Evolutionary conservation across 2,113 vertebrate genomes (phyloP), one percentile per base, ranked within the genome.

Genomic region (Hemiscyllium ocellatum): DNA sequence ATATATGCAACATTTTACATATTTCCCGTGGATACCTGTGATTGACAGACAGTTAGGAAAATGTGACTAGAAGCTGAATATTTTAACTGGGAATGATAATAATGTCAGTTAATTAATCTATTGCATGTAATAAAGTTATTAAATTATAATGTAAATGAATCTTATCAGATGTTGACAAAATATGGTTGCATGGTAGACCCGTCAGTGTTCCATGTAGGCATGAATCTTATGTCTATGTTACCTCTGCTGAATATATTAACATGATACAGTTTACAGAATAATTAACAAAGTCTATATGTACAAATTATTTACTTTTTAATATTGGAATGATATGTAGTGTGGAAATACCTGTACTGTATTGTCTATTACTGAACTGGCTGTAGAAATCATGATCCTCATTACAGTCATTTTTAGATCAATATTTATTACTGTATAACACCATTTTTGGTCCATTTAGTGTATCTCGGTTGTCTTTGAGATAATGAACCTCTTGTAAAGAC

Each of bases 381-480:
- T 98, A 98, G 98, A 98, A 98, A 98, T 98, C 97, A 97, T 97
- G 97, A 97, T 98, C 97, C 97, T 97, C 94, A 96, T 96, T 97
- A 96, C 97, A 97, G 97, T 98, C 98, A 97, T 97, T 98, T 97
- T 97, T 95, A 98, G 98, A 97, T 98, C 98, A 97, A 97, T 99
- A 99, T 99, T 99, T 99, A 99, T 99, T 99, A 98, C 96, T 52
- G 96, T 97, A 97, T 98, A 83, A 93, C 89, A 66, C 89, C 61
- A 97, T 98, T 98, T 97, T 95, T 78, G 52, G 96, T 97, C 97
- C 96, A 96, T 97, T 97, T 97, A 97, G 97, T 97, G 96, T 96
- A 96, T 89, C 96, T 89, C 26, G 96, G 95, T 97, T 97, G 96
- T 97, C 69, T 97, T 97, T 97, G 98, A 97, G 96, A 96, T 96